Conservation (phyloP, 2,888 invertebrate genomes). For the Fragum sueziense region DNA sequence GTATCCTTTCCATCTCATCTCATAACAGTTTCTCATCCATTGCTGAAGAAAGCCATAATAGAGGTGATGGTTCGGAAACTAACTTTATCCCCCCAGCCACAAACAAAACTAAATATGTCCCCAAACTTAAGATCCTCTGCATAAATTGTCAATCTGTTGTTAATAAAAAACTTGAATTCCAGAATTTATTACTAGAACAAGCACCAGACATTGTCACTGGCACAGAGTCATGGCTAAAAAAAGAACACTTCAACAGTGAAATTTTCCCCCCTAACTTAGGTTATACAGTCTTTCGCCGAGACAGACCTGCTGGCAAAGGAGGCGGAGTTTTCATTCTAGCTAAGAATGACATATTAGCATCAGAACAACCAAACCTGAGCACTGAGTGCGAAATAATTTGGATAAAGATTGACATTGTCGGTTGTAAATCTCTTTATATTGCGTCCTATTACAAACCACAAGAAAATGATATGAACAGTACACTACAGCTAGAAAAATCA, state of each 20-base stretch:
- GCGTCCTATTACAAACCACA: constrained; percentile 28
- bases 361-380: constrained; percentile 15
- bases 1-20: no score
- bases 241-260: constrained; percentile 14
- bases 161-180: no score
- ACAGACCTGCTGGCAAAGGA: not conserved
- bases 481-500: not conserved
- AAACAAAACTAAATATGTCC: no score
- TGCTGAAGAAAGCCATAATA: no score
- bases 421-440: constrained; percentile 5
- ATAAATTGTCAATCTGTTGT: no score
- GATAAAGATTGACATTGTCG: constrained; percentile 20
- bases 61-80: no score
- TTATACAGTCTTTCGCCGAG: constrained; percentile 3
- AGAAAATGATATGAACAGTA: constrained; percentile 12
- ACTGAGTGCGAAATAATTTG: constrained; percentile 28
- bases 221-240: constrained; percentile 22
- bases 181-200: not conserved
- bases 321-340: constrained; percentile 14
- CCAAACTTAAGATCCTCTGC: no score
- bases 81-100: no score
- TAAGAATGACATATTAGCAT: not conserved
- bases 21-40: no score
- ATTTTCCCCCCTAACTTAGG: constrained; percentile 5
- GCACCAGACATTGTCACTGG: constrained; percentile 1